phyloP scores from a whole-genome alignment of 64 coral and sea anemone species.

The Catalaphyllia jardinei region DNA sequence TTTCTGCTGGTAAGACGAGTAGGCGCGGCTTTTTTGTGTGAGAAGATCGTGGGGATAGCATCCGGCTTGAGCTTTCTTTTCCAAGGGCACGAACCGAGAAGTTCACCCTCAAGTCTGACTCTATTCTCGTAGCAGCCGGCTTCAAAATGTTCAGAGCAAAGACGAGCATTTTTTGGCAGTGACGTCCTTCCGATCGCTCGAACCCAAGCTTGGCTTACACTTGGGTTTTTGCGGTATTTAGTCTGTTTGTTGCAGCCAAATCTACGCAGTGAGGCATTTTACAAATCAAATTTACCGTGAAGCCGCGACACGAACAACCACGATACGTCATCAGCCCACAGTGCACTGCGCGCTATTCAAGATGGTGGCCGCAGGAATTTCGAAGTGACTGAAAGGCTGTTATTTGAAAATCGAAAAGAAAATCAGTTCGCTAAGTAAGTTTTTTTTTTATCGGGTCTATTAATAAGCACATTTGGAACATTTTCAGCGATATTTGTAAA shows the following conservation, averaged over 20 bases:
- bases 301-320: too few species aligned
- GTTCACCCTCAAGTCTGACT: too few species aligned
- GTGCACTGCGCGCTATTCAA: not conserved
- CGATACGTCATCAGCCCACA: not conserved
- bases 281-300: too few species aligned
- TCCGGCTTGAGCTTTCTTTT: too few species aligned
- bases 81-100: too few species aligned
- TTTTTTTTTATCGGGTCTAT: not conserved
- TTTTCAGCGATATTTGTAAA: not conserved
- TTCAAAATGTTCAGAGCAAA: too few species aligned
- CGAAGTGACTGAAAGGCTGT: not conserved
- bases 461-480: not conserved
- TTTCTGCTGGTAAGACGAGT: too few species aligned
- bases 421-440: not conserved
- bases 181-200: too few species aligned
- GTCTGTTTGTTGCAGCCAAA: slow-evolving; percentile 11
- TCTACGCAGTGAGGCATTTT: slow-evolving; percentile 49
- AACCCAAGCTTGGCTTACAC: not conserved
- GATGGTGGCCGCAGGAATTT: not conserved
- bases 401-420: not conserved
- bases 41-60: too few species aligned
- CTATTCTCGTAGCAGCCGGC: too few species aligned
- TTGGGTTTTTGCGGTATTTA: not conserved
- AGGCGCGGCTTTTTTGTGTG: too few species aligned
- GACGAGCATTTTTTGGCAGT: slow-evolving; percentile 32